Base-by-base conservation (phyloP, 2,888 invertebrate species). In the Dryobota labecula region DNA sequence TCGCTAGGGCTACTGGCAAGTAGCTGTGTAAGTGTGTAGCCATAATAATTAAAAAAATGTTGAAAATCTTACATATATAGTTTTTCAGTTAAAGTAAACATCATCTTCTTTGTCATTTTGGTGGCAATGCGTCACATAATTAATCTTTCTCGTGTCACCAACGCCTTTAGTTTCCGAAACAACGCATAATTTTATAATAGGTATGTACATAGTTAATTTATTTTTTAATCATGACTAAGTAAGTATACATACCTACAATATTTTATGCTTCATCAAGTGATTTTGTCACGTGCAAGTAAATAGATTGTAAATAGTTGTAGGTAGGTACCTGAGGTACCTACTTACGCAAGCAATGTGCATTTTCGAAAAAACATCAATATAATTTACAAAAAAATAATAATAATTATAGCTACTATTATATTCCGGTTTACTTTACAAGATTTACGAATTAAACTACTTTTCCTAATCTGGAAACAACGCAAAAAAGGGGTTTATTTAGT, bases 101-200 rank as follows among this genome's bases (percentile, higher is more conserved):
- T 15, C 36, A 61, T 33, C 24, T 33, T 58, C 45, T 43, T 54
- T 70, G 60, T 76, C 53, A 73, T 71, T 56, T 64, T 41, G 36
- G 64, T 30, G 45, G 36, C 53, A 45, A 57, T 65, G 64, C 70
- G 63, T 71, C 72, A 70, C 33, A 60, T 60, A 24, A 70, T 74
- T 71, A 58, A 74, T 70, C 71, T 72, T 62, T n/a, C 41, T 56
- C 67, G 61, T 72, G 78, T 62, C 84, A 63, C 65, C 67, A 38
- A 76, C 69, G 61, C 36, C 27, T 72, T 65, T 49, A 51, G 60
- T 72, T 77, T 70, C 13, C n/a, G n/a, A 70, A 76, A 81, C 56
- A 54, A 62, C 73, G 71, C 61, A 78, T 65, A 74, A 61, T 33
- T 51, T 69, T 27, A 58, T 30, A 58, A 49, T 68, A 63, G 13